These are phyloP conservation scores for Thalassarche chlororhynchos DNA, from an alignment of 2,113 vertebrate genomes.

Conservation along the genomic window DNA sequence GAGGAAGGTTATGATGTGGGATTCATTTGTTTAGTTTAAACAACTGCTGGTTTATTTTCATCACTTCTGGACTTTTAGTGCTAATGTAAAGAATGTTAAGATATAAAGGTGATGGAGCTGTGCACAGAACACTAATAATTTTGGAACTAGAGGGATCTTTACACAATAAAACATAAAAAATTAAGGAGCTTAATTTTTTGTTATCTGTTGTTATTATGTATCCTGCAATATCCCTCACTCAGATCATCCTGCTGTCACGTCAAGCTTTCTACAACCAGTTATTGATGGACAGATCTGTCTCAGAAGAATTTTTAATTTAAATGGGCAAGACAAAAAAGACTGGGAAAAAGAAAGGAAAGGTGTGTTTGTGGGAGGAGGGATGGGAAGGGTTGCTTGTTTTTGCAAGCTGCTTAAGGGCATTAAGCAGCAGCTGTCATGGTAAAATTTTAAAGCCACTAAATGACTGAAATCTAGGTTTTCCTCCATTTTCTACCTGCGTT, in stretches of 20 bases:
- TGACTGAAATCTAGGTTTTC: background rate
- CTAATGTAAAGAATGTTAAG: background rate
- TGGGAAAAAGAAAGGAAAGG: background rate
- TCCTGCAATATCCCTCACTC: background rate
- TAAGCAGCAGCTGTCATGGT: background rate
- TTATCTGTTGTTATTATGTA: background rate
- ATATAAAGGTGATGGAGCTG: background rate
- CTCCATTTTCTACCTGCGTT: background rate
- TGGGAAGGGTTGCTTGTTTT: background rate
- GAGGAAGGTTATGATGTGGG: background rate
- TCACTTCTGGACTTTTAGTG: background rate
- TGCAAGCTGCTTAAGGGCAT: background rate
- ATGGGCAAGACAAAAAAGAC: background rate
- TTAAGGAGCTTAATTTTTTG: background rate
- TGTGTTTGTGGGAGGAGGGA: background rate
- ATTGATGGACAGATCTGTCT: background rate
- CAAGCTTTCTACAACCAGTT: background rate
- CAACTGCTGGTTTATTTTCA: background rate
- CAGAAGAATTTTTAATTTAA: background rate
- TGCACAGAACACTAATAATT: background rate
- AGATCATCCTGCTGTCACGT: background rate
- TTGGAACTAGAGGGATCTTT: background rate
- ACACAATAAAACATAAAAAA: background rate
- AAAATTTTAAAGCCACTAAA: background rate
- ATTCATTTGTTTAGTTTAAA: background rate